These are phyloP conservation scores for Grammomys dolichurus DNA, from an alignment of 2,113 vertebrate species.

Conservation along the genomic window DNA sequence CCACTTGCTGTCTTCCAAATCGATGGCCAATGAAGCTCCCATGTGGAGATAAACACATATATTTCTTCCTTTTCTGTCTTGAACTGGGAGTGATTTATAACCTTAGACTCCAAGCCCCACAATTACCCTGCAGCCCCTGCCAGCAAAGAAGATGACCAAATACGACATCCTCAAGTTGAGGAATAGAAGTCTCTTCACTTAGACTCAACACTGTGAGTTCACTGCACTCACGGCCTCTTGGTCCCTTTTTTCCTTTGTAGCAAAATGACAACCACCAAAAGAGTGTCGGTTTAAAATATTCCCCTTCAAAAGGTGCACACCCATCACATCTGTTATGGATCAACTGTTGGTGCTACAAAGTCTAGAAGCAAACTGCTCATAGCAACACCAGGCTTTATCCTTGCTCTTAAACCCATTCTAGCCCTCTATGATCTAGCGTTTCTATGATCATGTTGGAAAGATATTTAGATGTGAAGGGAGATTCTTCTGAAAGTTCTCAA, in stretches of 20 bases:
- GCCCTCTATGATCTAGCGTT: neutral
- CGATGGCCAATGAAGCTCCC: neutral
- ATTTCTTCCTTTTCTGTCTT: conserved; percentile 43
- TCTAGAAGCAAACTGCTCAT: neutral
- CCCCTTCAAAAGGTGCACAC: neutral
- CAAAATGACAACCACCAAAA: neutral
- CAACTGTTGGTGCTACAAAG: neutral
- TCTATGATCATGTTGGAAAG: conserved; percentile 28
- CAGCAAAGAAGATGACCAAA: neutral
- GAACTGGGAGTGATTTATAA: conserved; percentile 5
- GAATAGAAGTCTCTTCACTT: neutral
- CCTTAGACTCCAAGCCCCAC: neutral
- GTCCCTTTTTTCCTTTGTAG: conserved; percentile 35
- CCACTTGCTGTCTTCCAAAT: conserved; percentile 30
- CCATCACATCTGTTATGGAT: neutral
- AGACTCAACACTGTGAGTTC: neutral
- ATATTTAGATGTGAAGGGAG: neutral
- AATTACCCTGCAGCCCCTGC: no score
- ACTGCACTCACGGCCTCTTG: neutral
- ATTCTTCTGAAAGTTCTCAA: conserved; percentile 41
- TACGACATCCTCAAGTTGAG: neutral
- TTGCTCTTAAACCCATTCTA: neutral
- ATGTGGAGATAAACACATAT: neutral
- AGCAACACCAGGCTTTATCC: neutral
- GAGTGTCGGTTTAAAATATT: neutral